Percentiles rank a stretch among this genome's conserved stretches.
Evolutionary conservation across 2,888 invertebrate genomes (phyloP).

Genomic region (Sturmia bella): DNA sequence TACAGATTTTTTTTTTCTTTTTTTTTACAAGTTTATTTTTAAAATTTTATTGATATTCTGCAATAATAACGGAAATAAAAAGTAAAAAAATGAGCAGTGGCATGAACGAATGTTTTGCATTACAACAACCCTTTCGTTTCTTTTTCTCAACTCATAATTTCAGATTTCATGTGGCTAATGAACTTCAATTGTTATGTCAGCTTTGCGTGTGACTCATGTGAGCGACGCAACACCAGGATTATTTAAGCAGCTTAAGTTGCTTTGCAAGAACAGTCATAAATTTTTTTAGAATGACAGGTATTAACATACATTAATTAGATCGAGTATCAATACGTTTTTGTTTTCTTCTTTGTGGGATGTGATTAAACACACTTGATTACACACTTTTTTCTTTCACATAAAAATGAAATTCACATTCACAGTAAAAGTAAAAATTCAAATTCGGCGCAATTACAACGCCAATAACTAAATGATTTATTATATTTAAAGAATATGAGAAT

Average conservation of each 20-base stretch:
- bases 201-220: slow-evolving; percentile 10
- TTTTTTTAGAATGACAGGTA: too few relatives aligned
- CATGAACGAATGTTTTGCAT: not conserved
- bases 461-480: too few relatives aligned
- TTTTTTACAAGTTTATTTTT: slow-evolving; percentile 23
- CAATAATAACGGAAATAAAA: not conserved
- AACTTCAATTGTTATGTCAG: slow-evolving; percentile 25
- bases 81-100: slow-evolving; percentile 21
- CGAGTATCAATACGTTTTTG: too few relatives aligned
- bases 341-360: too few relatives aligned
- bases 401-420: too few relatives aligned
- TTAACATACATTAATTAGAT: too few relatives aligned
- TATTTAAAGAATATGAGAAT: too few relatives aligned
- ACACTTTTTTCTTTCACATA: too few relatives aligned
- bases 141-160: slow-evolving; percentile 6
- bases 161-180: slow-evolving; percentile 12
- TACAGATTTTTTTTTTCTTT: slow-evolving; percentile 31
- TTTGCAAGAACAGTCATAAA: too few relatives aligned
- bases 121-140: slow-evolving; percentile 1
- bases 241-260: not conserved
- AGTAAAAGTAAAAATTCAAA: too few relatives aligned
- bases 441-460: too few relatives aligned
- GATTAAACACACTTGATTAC: too few relatives aligned
- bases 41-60: slow-evolving; percentile 39
- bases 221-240: not conserved